Evolutionary conservation across 2,888 invertebrate genomes (phyloP), one percentile per base, ranked within the genome.

Genomic region (Eupithecia subfuscata): DNA sequence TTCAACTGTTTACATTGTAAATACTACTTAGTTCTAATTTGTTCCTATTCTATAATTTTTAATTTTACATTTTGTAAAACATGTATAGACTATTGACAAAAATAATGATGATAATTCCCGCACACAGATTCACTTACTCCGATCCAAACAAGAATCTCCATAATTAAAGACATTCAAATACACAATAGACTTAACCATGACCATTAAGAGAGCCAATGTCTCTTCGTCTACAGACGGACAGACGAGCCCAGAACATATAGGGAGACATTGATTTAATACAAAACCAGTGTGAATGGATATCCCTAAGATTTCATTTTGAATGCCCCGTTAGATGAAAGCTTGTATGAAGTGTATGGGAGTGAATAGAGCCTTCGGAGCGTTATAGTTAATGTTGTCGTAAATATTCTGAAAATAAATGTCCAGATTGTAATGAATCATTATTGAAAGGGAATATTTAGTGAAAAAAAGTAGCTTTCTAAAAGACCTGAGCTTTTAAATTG

Each of bases 251-350:
- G 85, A 86, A 86, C 90, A 86, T 90, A 90, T 90, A 90, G 83
- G 91, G 91, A 80, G 91, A 92, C 91, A 85, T 88, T 92, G 92
- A 92, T 92, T 92, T 92, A 92, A 86, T 86, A 85, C 81, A 80
- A 79, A 82, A 81, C 82, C 85, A 81, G 87, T 84, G 89, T 87
- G 90, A 90, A 90, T 90, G 86, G 86, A 87, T 87, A 84, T 82
- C 75, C 71, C 56, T 68, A 69, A 45, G 43, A 83, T 87, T 88
- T 88, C 87, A 88, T 68, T 68, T 68, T 86, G 82, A 84, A 88
- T 84, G 48, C 25, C 71, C 75, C 77, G 76, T 78, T 78, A 75
- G 73, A 67, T 74, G 74, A 75, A 64, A 68, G 69, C 30, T 73
- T 71, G 34, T 65, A 64, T 76, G 45, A 71, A 75, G 22, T 71